These are phyloP conservation scores for Tiliacea aurago DNA, from an alignment of 2,888 invertebrate species.

Conservation along the genomic window DNA sequence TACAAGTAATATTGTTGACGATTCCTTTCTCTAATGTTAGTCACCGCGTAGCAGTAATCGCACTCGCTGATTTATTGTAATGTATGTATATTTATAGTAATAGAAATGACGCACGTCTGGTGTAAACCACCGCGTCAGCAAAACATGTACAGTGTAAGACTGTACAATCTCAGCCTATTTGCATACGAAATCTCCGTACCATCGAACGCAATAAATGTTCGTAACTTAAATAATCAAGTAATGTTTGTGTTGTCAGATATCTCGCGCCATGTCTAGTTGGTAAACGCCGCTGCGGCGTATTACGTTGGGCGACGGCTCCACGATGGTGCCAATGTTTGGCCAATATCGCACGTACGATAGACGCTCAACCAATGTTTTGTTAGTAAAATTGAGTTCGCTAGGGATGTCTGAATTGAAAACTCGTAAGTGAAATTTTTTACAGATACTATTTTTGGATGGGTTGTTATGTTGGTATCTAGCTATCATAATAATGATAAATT, in stretches of 20 bases:
- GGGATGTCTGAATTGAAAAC: constrained; percentile 36
- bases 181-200: constrained; percentile 5
- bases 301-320: constrained; percentile 39
- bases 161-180: too few relatives aligned
- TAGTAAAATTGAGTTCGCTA: constrained; percentile 56
- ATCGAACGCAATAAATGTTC: constrained; percentile 55
- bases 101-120: too few relatives aligned
- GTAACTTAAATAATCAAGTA: constrained; percentile 66
- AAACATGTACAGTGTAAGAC: too few relatives aligned
- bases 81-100: too few relatives aligned
- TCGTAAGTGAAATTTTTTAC: constrained; percentile 11
- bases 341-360: constrained; percentile 34
- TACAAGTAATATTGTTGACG: too few relatives aligned
- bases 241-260: constrained; percentile 62
- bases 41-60: too few relatives aligned
- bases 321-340: constrained; percentile 55
- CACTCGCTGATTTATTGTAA: too few relatives aligned
- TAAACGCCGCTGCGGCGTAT: constrained; percentile 63
- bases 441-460: neutral
- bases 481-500: too few relatives aligned
- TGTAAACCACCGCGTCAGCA: too few relatives aligned
- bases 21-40: too few relatives aligned
- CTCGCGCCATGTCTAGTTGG: constrained; percentile 55
- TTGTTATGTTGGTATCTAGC: neutral
- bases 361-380: constrained; percentile 53